Percentiles rank a stretch among this genome's conserved stretches.
Evolutionary conservation across 1,140 invertebrate genomes (phyloP).

Genomic region (Parapsyche elsis): DNA sequence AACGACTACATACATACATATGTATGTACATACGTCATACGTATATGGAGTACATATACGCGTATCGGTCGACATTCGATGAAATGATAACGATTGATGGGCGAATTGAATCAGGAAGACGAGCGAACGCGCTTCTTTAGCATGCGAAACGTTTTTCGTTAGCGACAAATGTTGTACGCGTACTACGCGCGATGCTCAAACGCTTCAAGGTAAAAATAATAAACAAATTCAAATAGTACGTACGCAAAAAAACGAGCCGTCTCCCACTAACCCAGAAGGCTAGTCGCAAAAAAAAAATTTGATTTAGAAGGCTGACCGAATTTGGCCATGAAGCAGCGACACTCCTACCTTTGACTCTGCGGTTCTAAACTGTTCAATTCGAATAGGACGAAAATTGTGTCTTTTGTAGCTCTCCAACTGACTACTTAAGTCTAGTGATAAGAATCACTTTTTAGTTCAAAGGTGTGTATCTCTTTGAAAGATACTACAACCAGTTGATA

Average conservation of each 20-base stretch:
- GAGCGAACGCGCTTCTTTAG: too few species aligned
- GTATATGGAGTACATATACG: too few species aligned
- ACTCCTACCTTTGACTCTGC: neutral
- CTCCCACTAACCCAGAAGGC: conserved; percentile 38
- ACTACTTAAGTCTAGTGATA: too few species aligned
- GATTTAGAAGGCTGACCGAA: conserved; percentile 36
- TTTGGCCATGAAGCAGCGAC: conserved; percentile 20
- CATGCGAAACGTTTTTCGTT: neutral
- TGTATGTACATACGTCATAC: too few species aligned
- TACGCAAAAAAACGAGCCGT: neutral
- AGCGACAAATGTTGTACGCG: neutral
- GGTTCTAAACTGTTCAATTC: neutral
- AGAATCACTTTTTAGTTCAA: too few species aligned
- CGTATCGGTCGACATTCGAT: too few species aligned
- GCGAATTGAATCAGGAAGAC: neutral
- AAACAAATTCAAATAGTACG: conserved; percentile 17
- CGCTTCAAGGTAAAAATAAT: conserved; percentile 35
- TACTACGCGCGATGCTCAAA: neutral
- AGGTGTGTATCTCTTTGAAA: too few species aligned
- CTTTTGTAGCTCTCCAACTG: too few species aligned
- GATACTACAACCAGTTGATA: too few species aligned
- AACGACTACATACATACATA: too few species aligned
- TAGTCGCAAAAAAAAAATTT: conserved; percentile 8
- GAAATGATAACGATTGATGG: neutral
- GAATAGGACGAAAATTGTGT: neutral